A percentile compares a stretch with the other conserved stretches of the same genome.
Conservation (phyloP, 2,113 vertebrate species). For the Apaloderma vittatum region DNA sequence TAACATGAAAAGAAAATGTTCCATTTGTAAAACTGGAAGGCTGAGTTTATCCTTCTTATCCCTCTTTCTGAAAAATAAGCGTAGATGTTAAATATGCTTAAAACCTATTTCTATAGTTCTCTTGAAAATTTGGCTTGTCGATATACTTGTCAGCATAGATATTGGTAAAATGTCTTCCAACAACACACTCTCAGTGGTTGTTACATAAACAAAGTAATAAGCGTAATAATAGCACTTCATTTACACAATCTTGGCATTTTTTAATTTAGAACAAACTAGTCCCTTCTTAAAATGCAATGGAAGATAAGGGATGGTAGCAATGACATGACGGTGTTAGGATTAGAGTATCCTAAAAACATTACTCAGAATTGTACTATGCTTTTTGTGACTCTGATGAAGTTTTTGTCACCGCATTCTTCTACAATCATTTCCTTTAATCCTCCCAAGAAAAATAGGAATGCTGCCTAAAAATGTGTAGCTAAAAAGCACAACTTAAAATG, state of each 20-base stretch:
- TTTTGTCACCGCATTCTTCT: not conserved
- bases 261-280: not conserved
- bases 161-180: not conserved
- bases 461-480: not conserved
- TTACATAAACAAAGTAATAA: not conserved
- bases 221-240: not conserved
- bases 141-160: not conserved
- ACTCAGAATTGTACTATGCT: not conserved
- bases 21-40: not conserved
- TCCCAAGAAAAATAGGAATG: not conserved
- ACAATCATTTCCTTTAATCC: not conserved
- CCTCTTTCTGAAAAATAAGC: too few relatives aligned
- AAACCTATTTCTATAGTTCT: not conserved
- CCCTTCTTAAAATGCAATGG: not conserved
- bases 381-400: not conserved
- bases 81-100: too few relatives aligned
- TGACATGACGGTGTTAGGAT: not conserved
- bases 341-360: not conserved
- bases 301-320: not conserved
- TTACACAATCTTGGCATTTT: not conserved
- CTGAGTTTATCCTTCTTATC: not conserved
- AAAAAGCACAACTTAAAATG: conserved; percentile 32
- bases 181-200: not conserved
- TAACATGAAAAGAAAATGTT: not conserved
- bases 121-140: not conserved